Percentiles rank a stretch among this genome's conserved stretches.
Conservation (phyloP, 2,797 vertebrate species). For the Coregonus suidteri region DNA sequence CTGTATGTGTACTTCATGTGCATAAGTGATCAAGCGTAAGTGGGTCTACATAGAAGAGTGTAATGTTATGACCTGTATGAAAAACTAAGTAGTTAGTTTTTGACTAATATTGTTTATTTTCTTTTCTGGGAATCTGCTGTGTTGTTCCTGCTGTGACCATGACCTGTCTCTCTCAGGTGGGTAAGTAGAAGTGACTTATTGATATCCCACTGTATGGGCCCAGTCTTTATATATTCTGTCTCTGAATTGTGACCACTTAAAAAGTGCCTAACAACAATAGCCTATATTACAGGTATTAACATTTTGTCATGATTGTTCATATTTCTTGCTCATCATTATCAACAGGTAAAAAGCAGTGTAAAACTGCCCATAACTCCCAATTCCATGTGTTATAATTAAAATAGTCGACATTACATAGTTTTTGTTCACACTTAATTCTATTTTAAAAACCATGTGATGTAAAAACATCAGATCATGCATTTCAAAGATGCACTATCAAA, state of each 20-base stretch:
- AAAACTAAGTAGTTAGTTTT: neutral
- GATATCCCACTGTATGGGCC: neutral
- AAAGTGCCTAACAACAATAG: neutral
- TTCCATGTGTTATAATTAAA: slow-evolving; percentile 12
- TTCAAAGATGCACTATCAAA: slow-evolving; percentile 83
- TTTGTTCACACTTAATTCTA: slow-evolving; percentile 46
- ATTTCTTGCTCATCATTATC: no score
- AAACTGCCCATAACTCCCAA: no score
- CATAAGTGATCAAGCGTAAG: no score
- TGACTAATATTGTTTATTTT: slow-evolving; percentile 21
- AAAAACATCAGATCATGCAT: slow-evolving; percentile 77
- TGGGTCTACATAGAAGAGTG: no score
- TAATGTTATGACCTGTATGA: neutral
- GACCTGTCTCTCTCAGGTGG: slow-evolving; percentile 61
- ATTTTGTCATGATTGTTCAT: neutral
- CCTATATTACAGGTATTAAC: neutral
- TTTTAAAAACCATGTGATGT: slow-evolving; percentile 56
- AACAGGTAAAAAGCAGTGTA: no score
- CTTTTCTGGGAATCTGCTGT: neutral
- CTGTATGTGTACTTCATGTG: neutral
- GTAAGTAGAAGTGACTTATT: slow-evolving; percentile 59
- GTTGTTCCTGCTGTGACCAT: slow-evolving; percentile 29
- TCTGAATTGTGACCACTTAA: neutral
- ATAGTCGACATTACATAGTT: slow-evolving; percentile 36
- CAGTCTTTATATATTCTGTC: neutral